Conservation (phyloP, 2,888 invertebrate genomes). For the Cephus nigrinus region DNA sequence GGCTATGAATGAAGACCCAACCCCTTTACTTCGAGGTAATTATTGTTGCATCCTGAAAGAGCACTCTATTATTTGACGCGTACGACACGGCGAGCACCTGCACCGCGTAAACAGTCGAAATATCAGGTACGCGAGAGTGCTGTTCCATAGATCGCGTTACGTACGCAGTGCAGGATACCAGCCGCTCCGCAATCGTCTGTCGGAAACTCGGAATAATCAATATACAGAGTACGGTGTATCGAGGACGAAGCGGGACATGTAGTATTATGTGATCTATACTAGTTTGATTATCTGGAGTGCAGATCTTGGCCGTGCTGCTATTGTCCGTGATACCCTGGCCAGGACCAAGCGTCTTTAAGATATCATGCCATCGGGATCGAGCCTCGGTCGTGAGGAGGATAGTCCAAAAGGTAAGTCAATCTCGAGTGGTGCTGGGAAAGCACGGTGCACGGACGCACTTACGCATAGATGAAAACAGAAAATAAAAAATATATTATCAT, state of each 20-base stretch:
- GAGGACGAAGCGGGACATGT: too few species aligned
- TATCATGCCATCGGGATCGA: slow-evolving; percentile 89
- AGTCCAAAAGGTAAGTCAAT: slow-evolving; percentile 75
- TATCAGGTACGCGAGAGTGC: too few species aligned
- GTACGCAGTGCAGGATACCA: not conserved
- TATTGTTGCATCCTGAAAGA: slow-evolving; percentile 26
- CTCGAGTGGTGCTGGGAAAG: too few species aligned
- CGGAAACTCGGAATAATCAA: not conserved
- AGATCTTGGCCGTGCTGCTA: slow-evolving; percentile 85
- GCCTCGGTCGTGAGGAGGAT: slow-evolving; percentile 88
- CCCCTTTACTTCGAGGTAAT: slow-evolving; percentile 86
- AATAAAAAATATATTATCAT: too few species aligned
- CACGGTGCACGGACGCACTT: too few species aligned
- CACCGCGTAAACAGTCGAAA: too few species aligned
- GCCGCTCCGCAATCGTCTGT: too few species aligned
- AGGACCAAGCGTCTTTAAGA: slow-evolving; percentile 86
- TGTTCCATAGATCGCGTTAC: not conserved
- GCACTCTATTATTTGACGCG: not conserved
- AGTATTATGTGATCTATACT: too few species aligned
- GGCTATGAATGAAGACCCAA: slow-evolving; percentile 91
- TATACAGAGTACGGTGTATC: too few species aligned
- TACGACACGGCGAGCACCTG: not conserved
- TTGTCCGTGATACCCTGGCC: slow-evolving; percentile 89
- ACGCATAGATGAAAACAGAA: too few species aligned
- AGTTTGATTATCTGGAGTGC: not conserved